Percentiles rank a stretch among this genome's conserved stretches.
phyloP scores from a whole-genome alignment of 1,140 invertebrate genomes.

The Cyphomyrmex costatus region DNA sequence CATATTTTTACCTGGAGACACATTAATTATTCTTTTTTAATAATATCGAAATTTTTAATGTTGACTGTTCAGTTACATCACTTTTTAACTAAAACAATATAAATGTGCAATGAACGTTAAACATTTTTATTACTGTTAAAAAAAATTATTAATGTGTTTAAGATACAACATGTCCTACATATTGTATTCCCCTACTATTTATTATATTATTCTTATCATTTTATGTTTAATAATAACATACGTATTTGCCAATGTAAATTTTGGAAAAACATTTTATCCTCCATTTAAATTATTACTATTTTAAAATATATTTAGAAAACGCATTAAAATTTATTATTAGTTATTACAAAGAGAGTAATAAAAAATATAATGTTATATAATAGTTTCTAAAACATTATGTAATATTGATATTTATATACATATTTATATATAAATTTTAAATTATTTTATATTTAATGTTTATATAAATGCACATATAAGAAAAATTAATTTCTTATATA shows the following conservation, averaged over 20 bases:
- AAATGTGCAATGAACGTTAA: too few relatives aligned
- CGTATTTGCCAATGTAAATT: background rate
- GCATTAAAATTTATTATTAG: background rate
- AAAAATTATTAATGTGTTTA: too few relatives aligned
- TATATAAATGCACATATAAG: background rate
- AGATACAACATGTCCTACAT: too few relatives aligned
- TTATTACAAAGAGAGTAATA: background rate
- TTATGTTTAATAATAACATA: background rate
- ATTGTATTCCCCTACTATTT: background rate
- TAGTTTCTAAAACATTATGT: background rate
- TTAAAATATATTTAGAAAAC: background rate
- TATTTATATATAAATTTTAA: background rate
- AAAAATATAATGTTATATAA: background rate
- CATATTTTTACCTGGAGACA: too few relatives aligned
- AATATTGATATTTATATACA: background rate
- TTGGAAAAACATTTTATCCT: background rate
- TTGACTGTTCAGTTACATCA: too few relatives aligned
- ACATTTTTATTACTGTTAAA: too few relatives aligned
- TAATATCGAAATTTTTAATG: too few relatives aligned
- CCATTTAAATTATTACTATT: background rate
- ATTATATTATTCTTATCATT: background rate
- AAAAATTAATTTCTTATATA: background rate
- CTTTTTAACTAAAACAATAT: too few relatives aligned
- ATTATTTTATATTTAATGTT: background rate
- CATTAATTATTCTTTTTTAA: too few relatives aligned